Percentiles rank a stretch among this genome's conserved stretches.
Evolutionary conservation across 1,140 invertebrate species (phyloP).

Genomic region (Ctenoplectra terminalis): DNA sequence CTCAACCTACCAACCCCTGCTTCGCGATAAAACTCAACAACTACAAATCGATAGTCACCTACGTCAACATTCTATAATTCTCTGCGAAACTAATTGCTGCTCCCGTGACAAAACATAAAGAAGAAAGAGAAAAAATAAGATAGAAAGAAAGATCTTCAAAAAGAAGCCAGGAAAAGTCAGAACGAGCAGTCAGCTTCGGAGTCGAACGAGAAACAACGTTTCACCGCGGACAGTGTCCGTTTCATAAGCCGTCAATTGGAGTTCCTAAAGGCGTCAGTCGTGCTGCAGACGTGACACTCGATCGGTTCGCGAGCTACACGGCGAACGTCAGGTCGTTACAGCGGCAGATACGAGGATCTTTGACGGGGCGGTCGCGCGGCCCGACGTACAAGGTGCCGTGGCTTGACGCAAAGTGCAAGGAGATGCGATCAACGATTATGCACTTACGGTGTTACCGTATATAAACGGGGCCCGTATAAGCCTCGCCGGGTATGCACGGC

Average conservation of each 20-base stretch:
- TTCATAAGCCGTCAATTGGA: slow-evolving; percentile 33
- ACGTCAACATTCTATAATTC: too few species aligned
- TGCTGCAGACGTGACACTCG: slow-evolving; percentile 17
- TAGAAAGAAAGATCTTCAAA: neutral
- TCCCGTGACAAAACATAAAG: too few species aligned
- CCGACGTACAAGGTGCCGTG: slow-evolving; percentile 76
- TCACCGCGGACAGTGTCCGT: neutral
- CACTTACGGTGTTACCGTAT: slow-evolving; percentile 82
- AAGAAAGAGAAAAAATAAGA: too few species aligned
- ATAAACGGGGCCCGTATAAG: slow-evolving; percentile 76
- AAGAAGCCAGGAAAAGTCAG: neutral
- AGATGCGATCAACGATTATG: slow-evolving; percentile 83
- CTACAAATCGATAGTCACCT: neutral
- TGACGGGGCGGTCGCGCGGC: slow-evolving; percentile 49
- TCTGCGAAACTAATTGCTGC: too few species aligned
- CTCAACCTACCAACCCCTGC: neutral
- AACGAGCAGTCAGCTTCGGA: too few species aligned
- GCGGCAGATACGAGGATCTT: slow-evolving; percentile 43
- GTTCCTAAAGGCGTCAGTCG: slow-evolving; percentile 30
- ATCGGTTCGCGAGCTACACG: slow-evolving; percentile 31
- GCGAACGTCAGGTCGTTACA: slow-evolving; percentile 51
- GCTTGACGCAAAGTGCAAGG: slow-evolving; percentile 82
- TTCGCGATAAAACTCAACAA: too few species aligned
- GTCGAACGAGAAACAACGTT: too few species aligned
- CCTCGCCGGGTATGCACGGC: slow-evolving; percentile 57